Conservation (phyloP, 2,113 vertebrate species). For the Shinisaurus crocodilurus region DNA sequence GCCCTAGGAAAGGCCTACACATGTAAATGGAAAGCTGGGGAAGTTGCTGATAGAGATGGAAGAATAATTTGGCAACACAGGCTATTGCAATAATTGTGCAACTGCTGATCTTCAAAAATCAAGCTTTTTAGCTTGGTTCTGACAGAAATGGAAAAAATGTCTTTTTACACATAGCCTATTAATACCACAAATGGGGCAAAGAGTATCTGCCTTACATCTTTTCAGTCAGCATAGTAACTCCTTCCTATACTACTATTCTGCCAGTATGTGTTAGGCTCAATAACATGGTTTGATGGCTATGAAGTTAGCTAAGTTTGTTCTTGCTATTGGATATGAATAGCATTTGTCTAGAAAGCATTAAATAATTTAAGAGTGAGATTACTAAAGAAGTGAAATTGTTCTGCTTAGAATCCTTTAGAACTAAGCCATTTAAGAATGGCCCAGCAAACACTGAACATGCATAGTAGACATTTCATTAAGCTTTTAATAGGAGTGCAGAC, state of each 20-base stretch:
- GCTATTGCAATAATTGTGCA: not conserved
- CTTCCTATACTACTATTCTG: not conserved
- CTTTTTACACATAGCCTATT: not conserved
- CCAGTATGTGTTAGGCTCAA: not conserved
- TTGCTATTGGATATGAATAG: constrained; percentile 8
- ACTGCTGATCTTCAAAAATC: not conserved
- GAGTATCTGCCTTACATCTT: not conserved
- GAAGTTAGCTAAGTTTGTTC: not conserved
- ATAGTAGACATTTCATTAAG: constrained; percentile 2
- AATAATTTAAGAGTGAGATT: constrained; percentile 25
- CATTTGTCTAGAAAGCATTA: not conserved
- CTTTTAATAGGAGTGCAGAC: not conserved
- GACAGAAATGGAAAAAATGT: not conserved
- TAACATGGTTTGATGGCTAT: constrained; percentile 12
- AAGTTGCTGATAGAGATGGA: not conserved
- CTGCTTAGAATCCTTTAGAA: not conserved
- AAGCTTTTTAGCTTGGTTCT: not conserved
- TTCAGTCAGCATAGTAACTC: not conserved
- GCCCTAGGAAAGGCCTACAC: not conserved
- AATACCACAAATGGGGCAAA: not conserved
- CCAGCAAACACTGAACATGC: not conserved
- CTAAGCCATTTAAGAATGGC: not conserved
- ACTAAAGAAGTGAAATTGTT: not conserved
- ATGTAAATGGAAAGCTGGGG: not conserved
- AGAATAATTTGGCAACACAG: not conserved